A percentile compares a stretch with the other conserved stretches of the same genome.
phyloP scores from a whole-genome alignment of 2,797 vertebrate genomes.

The Percopsis omiscomaycus region DNA sequence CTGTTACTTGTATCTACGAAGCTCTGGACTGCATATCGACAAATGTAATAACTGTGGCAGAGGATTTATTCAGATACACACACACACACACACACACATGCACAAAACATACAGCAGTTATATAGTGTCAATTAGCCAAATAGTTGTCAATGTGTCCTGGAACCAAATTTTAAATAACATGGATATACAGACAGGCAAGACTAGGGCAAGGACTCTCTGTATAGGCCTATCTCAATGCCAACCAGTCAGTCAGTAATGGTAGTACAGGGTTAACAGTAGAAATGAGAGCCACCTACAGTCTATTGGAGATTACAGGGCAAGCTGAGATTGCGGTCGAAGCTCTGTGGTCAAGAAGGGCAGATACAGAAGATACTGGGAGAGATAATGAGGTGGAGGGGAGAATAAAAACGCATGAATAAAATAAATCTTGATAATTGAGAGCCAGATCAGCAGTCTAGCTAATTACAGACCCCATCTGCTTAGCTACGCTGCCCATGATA shows the following conservation, averaged over 20 bases:
- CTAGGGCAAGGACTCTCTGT: not conserved
- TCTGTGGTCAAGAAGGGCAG: constrained; percentile 50
- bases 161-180: constrained; percentile 26
- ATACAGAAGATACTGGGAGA: constrained; percentile 7
- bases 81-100: constrained; percentile 10
- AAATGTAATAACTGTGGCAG: constrained; percentile 77
- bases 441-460: constrained; percentile 1
- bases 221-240: constrained; percentile 2
- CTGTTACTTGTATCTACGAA: constrained; percentile 73
- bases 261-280: constrained; percentile 41
- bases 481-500: not conserved
- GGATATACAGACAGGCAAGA: constrained; percentile 11
- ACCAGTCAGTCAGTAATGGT: constrained; percentile 26
- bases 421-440: not conserved
- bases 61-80: constrained; percentile 59
- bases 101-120: constrained; percentile 37
- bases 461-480: not conserved
- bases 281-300: constrained; percentile 40
- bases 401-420: constrained; percentile 3
- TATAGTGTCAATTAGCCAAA: constrained; percentile 37
- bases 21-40: constrained; percentile 69
- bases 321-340: constrained; percentile 64
- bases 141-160: constrained; percentile 36
- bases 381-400: not conserved
- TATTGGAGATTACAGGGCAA: constrained; percentile 46